Conservation (phyloP, 2,888 invertebrate genomes). For the Meloe dianella region DNA sequence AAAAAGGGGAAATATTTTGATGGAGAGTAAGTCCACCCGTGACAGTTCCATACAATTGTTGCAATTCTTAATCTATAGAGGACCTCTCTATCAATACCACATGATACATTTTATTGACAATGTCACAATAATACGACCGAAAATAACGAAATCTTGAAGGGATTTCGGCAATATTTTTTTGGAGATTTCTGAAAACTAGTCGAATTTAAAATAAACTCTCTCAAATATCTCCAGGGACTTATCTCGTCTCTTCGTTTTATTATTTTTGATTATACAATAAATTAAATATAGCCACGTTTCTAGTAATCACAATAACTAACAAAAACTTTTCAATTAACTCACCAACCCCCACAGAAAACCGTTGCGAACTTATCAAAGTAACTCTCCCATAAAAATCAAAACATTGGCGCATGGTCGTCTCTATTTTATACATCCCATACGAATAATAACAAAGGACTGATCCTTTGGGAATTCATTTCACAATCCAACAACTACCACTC, state of each 20-base stretch:
- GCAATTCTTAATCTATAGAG: constrained; percentile 28
- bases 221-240: neutral
- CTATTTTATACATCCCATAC: neutral
- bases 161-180: neutral
- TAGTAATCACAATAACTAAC: constrained; percentile 55
- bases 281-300: constrained; percentile 54
- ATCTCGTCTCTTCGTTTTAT: neutral
- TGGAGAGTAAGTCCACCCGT: constrained; percentile 52
- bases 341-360: constrained; percentile 33
- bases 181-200: neutral
- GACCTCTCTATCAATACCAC: neutral
- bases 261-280: constrained; percentile 43
- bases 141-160: neutral
- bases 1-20: constrained; percentile 44
- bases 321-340: constrained; percentile 55
- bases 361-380: constrained; percentile 46
- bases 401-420: constrained; percentile 49
- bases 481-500: constrained; percentile 20
- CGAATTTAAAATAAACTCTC: neutral
- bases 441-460: constrained; percentile 18
- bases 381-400: constrained; percentile 60
- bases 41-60: constrained; percentile 45
- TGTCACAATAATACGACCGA: neutral
- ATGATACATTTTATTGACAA: neutral
- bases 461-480: constrained; percentile 28